Base-by-base conservation (phyloP, 2,113 vertebrate species). In the Channa argus region DNA sequence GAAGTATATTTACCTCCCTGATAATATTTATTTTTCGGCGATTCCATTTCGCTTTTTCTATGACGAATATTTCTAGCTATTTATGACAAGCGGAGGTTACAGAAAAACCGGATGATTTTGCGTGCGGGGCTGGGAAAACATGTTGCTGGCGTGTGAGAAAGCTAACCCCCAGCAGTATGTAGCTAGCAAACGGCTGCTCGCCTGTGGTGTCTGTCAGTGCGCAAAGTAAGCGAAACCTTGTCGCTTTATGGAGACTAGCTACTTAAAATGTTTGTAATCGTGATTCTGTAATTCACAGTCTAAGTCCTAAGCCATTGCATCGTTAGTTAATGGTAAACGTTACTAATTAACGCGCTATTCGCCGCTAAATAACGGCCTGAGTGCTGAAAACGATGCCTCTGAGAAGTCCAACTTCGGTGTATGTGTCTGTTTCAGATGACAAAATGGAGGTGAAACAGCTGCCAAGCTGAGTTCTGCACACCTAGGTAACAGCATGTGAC, bases 401-500 rank as follows among this genome's bases (percentile, higher is more conserved):
- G 12, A 11, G 11, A 0, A 39, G 8, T 13, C 24, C 39, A n/a
- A 66, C n/a, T 9, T 56, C 10, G 6, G 5, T 15, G 45, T 66
- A 8, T 43, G 10, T 73, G 38, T 86, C 0, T 70, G 44, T 66
- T 75, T 15, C 79, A 91, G 86, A 90, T 92, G 88, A 90, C 80
- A 77, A 55, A 63, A 46, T 24, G 24, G 58, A 14, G 14, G n/a
- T 44, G n/a, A 51, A 63, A 44, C 54, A 43, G 34, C 24, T 55
- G 39, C 14, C 38, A 50, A 49, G 8, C n/a, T 49, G n/a, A 41
- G 6, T 46, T 38, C 41, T 14, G 53, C 11, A 39, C 39, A n/a
- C 3, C 3, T 58, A 47, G 15, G 39, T 15, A 56, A 54, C 79
- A 82, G 59, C 59, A 92, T 86, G 88, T 92, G 90, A 93, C 86